Evolutionary conservation across 1,140 invertebrate genomes (phyloP), one percentile per base, ranked within the genome.

Genomic region (Drosophila parabipectinata): DNA sequence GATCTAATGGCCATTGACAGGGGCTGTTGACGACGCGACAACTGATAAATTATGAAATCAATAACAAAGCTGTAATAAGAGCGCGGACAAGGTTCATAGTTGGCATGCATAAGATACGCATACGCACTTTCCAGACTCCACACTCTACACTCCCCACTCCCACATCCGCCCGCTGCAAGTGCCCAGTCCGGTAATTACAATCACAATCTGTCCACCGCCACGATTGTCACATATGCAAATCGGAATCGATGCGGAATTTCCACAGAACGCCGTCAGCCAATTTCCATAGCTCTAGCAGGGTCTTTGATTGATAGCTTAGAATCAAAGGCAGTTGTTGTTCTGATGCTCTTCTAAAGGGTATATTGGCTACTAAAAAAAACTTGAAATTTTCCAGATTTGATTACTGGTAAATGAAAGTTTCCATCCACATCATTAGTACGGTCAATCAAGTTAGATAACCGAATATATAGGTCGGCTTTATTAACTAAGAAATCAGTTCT

Each of bases 171-270:
- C 67, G 37, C 48, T 74, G 72, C 72, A 74, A 67, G 67, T 71
- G 67, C 26, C 52, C 37, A 53, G 64, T 74, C 52, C 37, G 72
- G 64, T 74, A 74, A 74, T 66, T 74, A 63, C 59, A 75, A 53
- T 66, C 47, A 74, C 59, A 64, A 74, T 55, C 54, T 34, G 53
- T 24, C 21, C 39, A 30, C 32, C 50, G 54, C 53, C 52, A 34
- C 52, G 47, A 45, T 75, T 75, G 80, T 84, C 81, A 67, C 63
- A 62, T 76, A 85, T 85, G 83, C 83, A 85, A 88, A 85, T 87
- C 32, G 59, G 64, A 82, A 85, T 87, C 44, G 59, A 66, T 75
- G 75, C 61, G 83, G 75, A 78, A 82, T 85, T 87, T 85, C 76
- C 62, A 78, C 82, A 85, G 74, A 81, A 37, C 44, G 41, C 21